Evolutionary conservation across 2,797 vertebrate genomes (phyloP).

Genomic region (Rhinogobio ventralis): DNA sequence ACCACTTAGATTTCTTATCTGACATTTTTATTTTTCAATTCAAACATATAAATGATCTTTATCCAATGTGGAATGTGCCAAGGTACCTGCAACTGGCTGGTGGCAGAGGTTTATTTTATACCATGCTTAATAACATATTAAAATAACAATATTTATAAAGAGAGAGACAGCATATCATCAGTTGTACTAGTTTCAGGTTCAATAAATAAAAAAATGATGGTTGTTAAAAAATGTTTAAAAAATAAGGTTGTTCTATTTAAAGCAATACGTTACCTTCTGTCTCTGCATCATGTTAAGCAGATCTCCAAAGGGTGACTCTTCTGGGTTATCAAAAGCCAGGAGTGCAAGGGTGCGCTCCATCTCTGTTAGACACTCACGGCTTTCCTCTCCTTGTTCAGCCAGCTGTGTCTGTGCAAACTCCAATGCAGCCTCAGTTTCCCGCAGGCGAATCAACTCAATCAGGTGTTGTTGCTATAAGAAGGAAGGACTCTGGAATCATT

Average conservation of each 20-base stretch:
- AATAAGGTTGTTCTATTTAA: not conserved
- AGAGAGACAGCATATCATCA: not conserved
- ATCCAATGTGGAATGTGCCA: not conserved
- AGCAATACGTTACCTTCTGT: constrained; percentile 85
- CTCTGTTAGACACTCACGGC: constrained; percentile 94
- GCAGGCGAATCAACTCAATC: constrained; percentile 96
- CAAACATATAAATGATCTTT: not conserved
- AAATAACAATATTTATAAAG: not conserved
- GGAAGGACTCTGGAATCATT: not conserved
- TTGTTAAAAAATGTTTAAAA: too few species aligned
- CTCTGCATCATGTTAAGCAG: constrained; percentile 98
- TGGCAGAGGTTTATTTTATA: not conserved
- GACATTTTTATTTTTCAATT: not conserved
- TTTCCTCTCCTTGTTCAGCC: constrained; percentile 98
- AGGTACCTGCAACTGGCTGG: not conserved
- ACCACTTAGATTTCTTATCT: not conserved
- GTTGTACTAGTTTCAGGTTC: not conserved
- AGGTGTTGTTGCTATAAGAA: constrained; percentile 92
- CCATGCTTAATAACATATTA: not conserved
- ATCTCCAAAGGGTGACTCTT: constrained; percentile 97
- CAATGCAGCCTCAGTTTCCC: constrained; percentile 95
- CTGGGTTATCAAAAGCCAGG: constrained; percentile 95
- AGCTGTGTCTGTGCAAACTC: constrained; percentile 98
- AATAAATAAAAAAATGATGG: not conserved
- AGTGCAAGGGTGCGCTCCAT: constrained; percentile 97